Evolutionary conservation across 1,140 invertebrate species (phyloP), one percentile per base, ranked within the genome.

Genomic region (Pemphigus obesinymphae): DNA sequence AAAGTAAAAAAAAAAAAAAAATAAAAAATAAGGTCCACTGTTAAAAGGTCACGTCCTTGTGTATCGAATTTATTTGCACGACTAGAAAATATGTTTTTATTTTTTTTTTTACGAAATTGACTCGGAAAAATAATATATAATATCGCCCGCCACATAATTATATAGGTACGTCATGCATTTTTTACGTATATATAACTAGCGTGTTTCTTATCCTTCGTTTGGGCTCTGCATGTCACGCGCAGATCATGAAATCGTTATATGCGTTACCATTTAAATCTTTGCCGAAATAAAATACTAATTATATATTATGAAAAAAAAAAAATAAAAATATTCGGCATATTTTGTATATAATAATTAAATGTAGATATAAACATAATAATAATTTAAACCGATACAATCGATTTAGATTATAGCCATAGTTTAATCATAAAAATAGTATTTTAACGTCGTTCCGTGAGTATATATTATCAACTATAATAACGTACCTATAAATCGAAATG

Each of bases 11-110:
- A 68, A 68, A 37, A 34, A 20, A 34, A 63, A 8, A 20, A 20
- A 34, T 58, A 29, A n/a, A 66, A 58, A 31, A 63, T 63, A 15
- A 20, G 63, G 10, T n/a, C n/a, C 63, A 40, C 34, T 23, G 66
- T 43, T 13, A 70, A 70, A 70, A 70, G 66, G 66, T 10, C 15
- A 70, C n/a, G n/a, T 23, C 37, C 34, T 43, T 43, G n/a, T 43
- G 23, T 43, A 70, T 70, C 66, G 23, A 70, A 70, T 70, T 40
- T 70, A 70, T 70, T 43, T 70, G 66, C 66, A 70, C 66, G 66
- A 70, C 37, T 70, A 40, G 11, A 70, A 70, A 70, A 70, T 43
- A 70, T 23, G 20, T 26, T 43, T 37, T 26, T 70, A 43, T 70
- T 43, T 70, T 26, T 70, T 70, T 70, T 43, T 70, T 70, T 70